Evolutionary conservation across 2,888 invertebrate species (phyloP), one percentile per base, ranked within the genome.

Genomic region (Nomada flava): DNA sequence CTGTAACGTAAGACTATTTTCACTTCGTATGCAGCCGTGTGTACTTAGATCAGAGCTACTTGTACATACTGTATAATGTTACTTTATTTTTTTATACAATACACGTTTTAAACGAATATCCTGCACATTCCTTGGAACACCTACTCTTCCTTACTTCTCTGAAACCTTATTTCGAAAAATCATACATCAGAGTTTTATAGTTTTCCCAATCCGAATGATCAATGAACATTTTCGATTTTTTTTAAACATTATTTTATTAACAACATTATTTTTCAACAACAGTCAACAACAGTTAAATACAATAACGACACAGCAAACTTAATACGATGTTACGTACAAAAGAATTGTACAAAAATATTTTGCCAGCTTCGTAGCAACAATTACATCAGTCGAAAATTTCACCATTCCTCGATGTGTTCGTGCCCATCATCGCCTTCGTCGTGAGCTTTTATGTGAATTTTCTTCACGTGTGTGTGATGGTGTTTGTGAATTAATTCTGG

Each of bases 381-480:
- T 65, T 1, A 26, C 11, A 10, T 53, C 1, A 5, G 7, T 26
- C 20, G 3, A 10, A 18, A n/a, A 2, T 18, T 59, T 80, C 67
- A 83, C 83, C 83, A 83, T 18, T 82, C 83, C 15, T 89, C 86
- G 9, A 87, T 57, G 59, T 87, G 85, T 5, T 86, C 80, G 57
- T 90, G 86, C 23, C 79, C 81, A 15, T 84, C 75, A 13, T 88
- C 74, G 1, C 82, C 72, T 10, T 79, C 81, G n/a, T 85, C 68
- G 13, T 86, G 77, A 18, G 13, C 3, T 26, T 57, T 77, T 55
- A 67, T 71, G 50, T 79, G 92, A 67, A 93, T 90, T 74, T 92
- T 93, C 80, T 92, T 92, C 50, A 91, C 89, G 15, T 89, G 89
- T 36, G 92, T 93, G 65, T 92, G 93, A 64, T 91, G 90, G 71